Evolutionary conservation across 2,888 invertebrate species (phyloP), one percentile per base, ranked within the genome.

Genomic region (Leistus spinibarbis): DNA sequence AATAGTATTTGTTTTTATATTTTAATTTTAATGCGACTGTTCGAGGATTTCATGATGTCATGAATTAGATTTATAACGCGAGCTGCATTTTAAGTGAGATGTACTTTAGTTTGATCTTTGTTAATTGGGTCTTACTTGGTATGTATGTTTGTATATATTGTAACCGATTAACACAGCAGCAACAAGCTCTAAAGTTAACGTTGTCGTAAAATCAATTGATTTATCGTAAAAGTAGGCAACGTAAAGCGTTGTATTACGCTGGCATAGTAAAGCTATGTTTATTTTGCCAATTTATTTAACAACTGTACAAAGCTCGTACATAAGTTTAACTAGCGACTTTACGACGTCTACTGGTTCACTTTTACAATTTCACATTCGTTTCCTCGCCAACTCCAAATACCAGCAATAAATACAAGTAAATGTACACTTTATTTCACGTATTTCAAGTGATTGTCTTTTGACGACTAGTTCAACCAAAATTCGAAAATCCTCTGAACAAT

Each of bases 231-330:
- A 40, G 10, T 40, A 40, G 40, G 40, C 13, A 40, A 40, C 5
- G 13, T 40, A 40, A 40, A 40, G 40, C 40, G 40, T 40, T 40
- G 40, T 7, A 40, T 60, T 22, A 60, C 60, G 60, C 20, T 60
- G 60, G 60, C 2, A 22, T 20, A 60, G 60, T 60, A 60, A 60
- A 40, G 40, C 13, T 40, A 40, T 19, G 23, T 75, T 69, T 75
- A 75, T 75, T 75, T 75, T 63, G 54, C 66, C 69, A 69, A 69
- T 75, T 75, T 75, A 75, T 75, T 75, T 64, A 69, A 75, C 69
- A 75, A 75, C 62, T 68, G 27, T 53, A 53, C 57, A 63, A 53
- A 68, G 57, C 54, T 27, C 68, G 69, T 63, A 67, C 67, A 73
- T 73, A 73, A 73, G 67, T 73, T 73, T 73, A 73, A 73, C 73